A percentile compares a stretch with the other conserved stretches of the same genome.
These are phyloP conservation scores for Luscinia megarhynchos DNA, from an alignment of 2,797 vertebrate species.

Conservation along the genomic window DNA sequence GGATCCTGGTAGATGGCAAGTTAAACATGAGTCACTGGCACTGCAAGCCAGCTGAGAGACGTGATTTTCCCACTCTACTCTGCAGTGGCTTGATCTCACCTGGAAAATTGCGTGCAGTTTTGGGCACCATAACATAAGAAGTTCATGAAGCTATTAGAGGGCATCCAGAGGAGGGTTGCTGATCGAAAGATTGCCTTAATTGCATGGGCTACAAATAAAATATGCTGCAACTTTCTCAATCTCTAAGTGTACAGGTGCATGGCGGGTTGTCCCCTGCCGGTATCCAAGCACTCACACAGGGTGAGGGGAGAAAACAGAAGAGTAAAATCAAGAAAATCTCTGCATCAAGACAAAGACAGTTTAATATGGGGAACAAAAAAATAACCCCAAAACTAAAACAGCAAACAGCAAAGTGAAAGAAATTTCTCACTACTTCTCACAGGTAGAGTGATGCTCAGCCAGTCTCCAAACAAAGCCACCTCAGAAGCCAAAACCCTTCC, in stretches of 20 bases:
- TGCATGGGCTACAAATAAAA: background rate
- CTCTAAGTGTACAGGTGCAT: background rate
- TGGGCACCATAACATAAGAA: background rate
- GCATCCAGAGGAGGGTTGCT: background rate
- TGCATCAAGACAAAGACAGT: background rate
- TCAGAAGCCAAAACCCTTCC: background rate
- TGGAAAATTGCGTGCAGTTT: background rate
- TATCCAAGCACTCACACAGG: background rate
- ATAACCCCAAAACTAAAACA: background rate
- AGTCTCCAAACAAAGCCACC: background rate
- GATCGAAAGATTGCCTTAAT: background rate
- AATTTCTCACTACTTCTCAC: background rate
- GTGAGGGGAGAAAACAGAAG: background rate
- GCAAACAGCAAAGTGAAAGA: background rate
- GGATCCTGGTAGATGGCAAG: background rate
- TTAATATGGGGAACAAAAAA: background rate
- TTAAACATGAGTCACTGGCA: background rate
- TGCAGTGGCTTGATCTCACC: background rate
- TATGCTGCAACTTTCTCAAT: background rate
- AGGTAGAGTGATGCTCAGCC: background rate
- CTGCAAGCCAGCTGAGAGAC: accelerated
- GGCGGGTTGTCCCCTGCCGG: background rate
- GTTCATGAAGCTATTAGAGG: background rate
- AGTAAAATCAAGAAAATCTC: background rate
- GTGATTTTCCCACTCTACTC: background rate